Evolutionary conservation across 2,797 vertebrate genomes (phyloP).

Genomic region (Gallirallus australis): DNA sequence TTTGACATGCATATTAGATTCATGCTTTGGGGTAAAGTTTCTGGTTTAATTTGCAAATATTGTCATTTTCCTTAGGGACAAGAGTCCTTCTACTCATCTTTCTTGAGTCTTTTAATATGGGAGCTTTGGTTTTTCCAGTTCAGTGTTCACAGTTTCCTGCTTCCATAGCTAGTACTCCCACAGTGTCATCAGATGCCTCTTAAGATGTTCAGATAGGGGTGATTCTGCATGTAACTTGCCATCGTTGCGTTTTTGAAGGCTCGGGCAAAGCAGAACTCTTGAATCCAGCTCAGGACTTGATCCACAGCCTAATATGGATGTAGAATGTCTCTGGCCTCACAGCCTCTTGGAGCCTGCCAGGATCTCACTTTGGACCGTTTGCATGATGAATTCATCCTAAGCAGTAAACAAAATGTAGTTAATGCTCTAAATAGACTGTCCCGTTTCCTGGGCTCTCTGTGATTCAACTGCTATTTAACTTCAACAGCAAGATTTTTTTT

Average conservation of each 20-base stretch:
- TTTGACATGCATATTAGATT: not conserved
- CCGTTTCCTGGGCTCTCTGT: conserved; percentile 25
- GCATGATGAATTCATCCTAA: conserved; percentile 72
- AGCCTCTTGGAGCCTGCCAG: conserved; percentile 69
- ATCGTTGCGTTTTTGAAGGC: not conserved
- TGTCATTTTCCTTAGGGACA: not conserved
- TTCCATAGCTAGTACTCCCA: not conserved
- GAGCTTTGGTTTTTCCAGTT: conserved; percentile 26
- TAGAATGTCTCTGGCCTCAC: conserved; percentile 76
- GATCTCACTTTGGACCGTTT: conserved; percentile 64
- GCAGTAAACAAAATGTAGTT: conserved; percentile 72
- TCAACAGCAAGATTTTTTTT: not conserved
- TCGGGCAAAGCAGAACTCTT: conserved; percentile 35
- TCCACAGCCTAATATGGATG: conserved; percentile 81
- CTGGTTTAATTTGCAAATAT: not conserved
- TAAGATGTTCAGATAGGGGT: not conserved
- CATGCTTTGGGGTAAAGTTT: not conserved
- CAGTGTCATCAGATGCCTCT: not conserved
- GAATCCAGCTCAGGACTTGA: conserved; percentile 56
- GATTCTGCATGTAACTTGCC: conserved; percentile 3
- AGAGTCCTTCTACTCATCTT: not conserved
- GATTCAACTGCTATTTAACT: not conserved
- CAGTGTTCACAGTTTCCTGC: not conserved
- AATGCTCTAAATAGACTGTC: conserved; percentile 63
- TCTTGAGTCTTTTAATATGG: not conserved